Evolutionary conservation across 2,888 invertebrate species (phyloP).

Genomic region (Neelides folsomi): DNA sequence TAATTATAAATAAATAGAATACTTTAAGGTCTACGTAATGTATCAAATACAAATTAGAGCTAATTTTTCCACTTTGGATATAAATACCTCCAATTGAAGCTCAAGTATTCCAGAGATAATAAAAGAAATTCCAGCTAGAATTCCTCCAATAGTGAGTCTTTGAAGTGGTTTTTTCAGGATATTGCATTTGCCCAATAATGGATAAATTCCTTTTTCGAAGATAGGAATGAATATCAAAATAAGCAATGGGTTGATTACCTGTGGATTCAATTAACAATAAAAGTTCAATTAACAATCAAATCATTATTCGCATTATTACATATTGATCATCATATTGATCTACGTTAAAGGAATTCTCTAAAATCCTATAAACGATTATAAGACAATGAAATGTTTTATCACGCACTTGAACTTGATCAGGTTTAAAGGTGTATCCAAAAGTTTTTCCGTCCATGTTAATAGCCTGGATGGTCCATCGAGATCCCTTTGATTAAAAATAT

Average conservation of each 20-base stretch:
- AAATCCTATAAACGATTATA: no score
- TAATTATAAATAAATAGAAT: no score
- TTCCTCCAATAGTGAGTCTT: slow-evolving; percentile 42
- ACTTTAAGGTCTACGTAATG: no score
- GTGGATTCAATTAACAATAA: no score
- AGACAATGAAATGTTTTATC: no score
- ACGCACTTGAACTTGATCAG: slow-evolving; percentile 44
- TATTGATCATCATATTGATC: no score
- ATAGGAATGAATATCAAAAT: slow-evolving; percentile 40
- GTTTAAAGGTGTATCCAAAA: slow-evolving; percentile 36
- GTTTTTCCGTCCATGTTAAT: slow-evolving; percentile 36
- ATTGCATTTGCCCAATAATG: slow-evolving; percentile 34
- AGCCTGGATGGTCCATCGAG: slow-evolving; percentile 41
- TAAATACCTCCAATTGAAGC: slow-evolving; percentile 36
- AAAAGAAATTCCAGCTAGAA: slow-evolving; percentile 42
- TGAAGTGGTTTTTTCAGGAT: slow-evolving; percentile 39
- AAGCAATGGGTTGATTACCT: slow-evolving; percentile 39
- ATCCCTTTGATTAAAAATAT: slow-evolving; percentile 34
- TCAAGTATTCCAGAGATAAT: slow-evolving; percentile 42
- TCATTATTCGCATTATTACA: no score
- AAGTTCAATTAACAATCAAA: no score
- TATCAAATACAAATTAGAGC: no score
- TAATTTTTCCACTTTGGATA: no score
- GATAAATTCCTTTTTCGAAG: slow-evolving; percentile 40
- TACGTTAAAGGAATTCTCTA: no score